Base-by-base conservation (phyloP, 2,888 invertebrate species). In the Rhodophaea formosa region DNA sequence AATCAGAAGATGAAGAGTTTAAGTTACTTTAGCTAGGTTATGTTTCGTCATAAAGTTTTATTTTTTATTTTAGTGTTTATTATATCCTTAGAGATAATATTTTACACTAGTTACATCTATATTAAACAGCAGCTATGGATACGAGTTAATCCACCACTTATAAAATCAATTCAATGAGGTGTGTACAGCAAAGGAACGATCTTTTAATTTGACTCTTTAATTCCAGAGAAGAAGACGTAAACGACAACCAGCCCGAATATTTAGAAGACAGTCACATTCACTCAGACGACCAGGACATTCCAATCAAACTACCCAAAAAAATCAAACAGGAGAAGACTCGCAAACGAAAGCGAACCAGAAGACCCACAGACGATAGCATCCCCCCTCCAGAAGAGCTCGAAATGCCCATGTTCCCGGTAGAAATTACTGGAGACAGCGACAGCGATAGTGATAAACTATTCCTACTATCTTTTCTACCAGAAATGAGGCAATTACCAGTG, bases 381-480 rank as follows among this genome's bases (percentile, higher is more conserved):
- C 69, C 68, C 3, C 68, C 70, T 0, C 71, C 77, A 2, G 84
- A 86, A 35, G 86, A 88, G 53, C 58, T 81, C n/a, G 87, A 88
- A 62, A 82, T 87, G 78, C 79, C 83, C 0, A 69, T 83, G 62
- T 81, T 80, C 30, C 79, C 85, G 0, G 64, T 82, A 1, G 86
- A 86, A 52, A 62, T 81, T 8, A 55, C 75, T 0, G 55, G 35
- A 14, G 61, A 61, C 0, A 63, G 32, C 14, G 86, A 87, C 6
- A 64, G 67, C 2, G 89, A 91, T 60, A 82, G 82, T 58, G 90
- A 90, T 51, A 82, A 70, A 39, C 62, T 88, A 59, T 91, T 90
- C 56, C 72, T 91, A 1, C 65, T 90, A 30, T 90, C 90, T 0
- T 90, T 90, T 60, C 68, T 88, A 17, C 89, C 89, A 8, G 90